A percentile compares a stretch with the other conserved stretches of the same genome.
Evolutionary conservation across 2,888 invertebrate species (phyloP).

Genomic region (Micropterix aruncella): DNA sequence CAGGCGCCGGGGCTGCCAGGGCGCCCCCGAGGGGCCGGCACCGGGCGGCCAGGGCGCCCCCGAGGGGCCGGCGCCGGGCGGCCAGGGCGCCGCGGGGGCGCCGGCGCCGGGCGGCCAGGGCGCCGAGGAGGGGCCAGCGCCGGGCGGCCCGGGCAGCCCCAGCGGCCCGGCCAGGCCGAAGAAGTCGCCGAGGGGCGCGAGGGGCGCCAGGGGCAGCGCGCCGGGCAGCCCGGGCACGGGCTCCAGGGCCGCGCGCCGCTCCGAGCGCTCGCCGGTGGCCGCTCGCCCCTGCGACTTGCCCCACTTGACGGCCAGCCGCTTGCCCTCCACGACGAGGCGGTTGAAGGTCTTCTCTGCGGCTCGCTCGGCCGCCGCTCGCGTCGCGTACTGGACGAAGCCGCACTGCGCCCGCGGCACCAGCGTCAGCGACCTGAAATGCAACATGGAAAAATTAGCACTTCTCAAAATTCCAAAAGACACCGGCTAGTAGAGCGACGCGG

Average conservation of each 20-base stretch:
- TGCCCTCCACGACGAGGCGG: conserved; percentile 67
- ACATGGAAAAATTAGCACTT: too few relatives aligned
- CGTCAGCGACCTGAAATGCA: conserved; percentile 58
- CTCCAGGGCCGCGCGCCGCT: conserved; percentile 23
- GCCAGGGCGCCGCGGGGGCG: conserved; percentile 15
- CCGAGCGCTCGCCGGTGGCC: conserved; percentile 27
- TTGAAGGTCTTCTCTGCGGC: conserved; percentile 96
- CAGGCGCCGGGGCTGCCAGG: conserved; percentile 19
- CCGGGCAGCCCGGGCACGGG: conserved; percentile 47
- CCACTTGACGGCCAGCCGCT: conserved; percentile 96
- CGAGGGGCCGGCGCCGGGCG: conserved; percentile 16
- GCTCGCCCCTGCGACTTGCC: conserved; percentile 81
- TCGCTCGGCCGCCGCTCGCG: conserved; percentile 76
- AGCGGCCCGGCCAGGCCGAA: conserved; percentile 17
- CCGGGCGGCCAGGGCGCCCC: conserved; percentile 20
- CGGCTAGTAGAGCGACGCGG: too few relatives aligned
- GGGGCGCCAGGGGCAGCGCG: conserved; percentile 40
- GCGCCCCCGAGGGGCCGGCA: conserved; percentile 17
- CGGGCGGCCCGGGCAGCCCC: conserved; percentile 15
- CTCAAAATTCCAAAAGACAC: too few relatives aligned
- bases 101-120: conserved; percentile 16
- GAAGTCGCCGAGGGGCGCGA: conserved; percentile 35
- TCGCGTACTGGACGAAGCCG: conserved; percentile 94
- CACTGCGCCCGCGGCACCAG: conserved; percentile 89
- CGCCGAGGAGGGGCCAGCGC: conserved; percentile 14